Percentiles rank a stretch among this genome's conserved stretches.
phyloP scores from a whole-genome alignment of 64 coral and sea anemone genomes.

The Stichodactyla mertensii region DNA sequence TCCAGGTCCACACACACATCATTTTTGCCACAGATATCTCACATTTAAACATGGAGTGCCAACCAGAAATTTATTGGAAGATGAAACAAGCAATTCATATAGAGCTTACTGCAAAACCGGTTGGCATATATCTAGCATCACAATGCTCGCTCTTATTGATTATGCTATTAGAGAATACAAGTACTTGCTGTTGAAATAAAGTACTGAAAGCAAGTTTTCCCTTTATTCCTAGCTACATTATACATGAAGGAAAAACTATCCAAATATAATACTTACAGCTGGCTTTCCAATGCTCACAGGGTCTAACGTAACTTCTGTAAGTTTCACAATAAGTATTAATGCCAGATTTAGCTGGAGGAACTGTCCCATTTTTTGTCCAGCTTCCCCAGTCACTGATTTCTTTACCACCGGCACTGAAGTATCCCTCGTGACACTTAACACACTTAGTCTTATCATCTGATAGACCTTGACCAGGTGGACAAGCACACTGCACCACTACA shows the following conservation, averaged over 20 bases:
- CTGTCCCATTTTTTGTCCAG: slow-evolving; percentile 48
- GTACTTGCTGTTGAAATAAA: too few relatives aligned
- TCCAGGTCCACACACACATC: too few relatives aligned
- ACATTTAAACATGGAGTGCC: too few relatives aligned
- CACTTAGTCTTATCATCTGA: neutral
- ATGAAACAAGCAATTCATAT: too few relatives aligned
- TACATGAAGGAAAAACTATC: neutral
- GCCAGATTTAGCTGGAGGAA: slow-evolving; percentile 32
- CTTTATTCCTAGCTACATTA: neutral
- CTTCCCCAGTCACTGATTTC: slow-evolving; percentile 39
- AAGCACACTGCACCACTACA: slow-evolving; percentile 10
- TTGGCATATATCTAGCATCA: too few relatives aligned
- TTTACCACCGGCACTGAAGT: slow-evolving; percentile 34
- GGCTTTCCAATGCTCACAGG: slow-evolving; percentile 44
- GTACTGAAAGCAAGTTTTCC: too few relatives aligned
- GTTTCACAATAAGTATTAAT: slow-evolving; percentile 45
- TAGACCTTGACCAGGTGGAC: slow-evolving; percentile 24
- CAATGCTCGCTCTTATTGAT: too few relatives aligned
- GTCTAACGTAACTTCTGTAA: neutral
- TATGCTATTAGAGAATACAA: too few relatives aligned
- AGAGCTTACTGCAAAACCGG: too few relatives aligned
- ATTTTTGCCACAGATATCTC: too few relatives aligned
- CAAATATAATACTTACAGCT: slow-evolving; percentile 24
- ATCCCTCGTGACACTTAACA: neutral
- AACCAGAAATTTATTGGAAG: too few relatives aligned